Conservation (phyloP, 1,140 invertebrate species). For the Anastrepha obliqua region DNA sequence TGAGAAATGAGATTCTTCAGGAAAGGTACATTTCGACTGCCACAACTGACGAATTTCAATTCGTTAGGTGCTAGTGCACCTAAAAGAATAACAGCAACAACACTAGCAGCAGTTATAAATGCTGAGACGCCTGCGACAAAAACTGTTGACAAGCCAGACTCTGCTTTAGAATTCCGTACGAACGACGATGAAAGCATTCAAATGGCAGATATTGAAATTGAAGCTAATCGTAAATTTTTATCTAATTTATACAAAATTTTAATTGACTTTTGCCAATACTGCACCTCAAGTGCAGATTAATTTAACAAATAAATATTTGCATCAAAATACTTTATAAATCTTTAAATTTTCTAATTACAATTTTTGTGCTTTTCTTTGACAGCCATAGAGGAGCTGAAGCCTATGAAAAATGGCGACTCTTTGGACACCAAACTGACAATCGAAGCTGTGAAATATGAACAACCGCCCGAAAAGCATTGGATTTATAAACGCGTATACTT, state of each 20-base stretch:
- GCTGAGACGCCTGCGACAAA: not conserved
- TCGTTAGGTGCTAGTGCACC: not conserved
- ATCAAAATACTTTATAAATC: not conserved
- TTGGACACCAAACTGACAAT: conserved; percentile 21
- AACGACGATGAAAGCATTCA: not conserved
- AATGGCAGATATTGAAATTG: not conserved
- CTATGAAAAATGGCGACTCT: conserved; percentile 62
- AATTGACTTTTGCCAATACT: not conserved
- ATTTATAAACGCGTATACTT: conserved; percentile 76
- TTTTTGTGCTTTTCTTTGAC: not conserved
- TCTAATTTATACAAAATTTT: not conserved
- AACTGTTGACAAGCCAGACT: not conserved
- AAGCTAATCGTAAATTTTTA: conserved; percentile 11
- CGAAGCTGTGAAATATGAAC: conserved; percentile 61
- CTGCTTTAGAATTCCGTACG: not conserved
- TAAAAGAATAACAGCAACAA: not conserved
- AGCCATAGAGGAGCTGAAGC: conserved; percentile 67
- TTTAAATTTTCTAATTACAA: not conserved
- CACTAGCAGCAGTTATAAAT: not conserved
- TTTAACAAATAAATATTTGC: not conserved
- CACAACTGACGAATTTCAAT: conserved; percentile 20
- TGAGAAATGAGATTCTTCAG: conserved; percentile 24
- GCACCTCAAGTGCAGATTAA: too few relatives aligned
- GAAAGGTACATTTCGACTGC: conserved; percentile 6
- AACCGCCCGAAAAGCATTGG: conserved; percentile 67